Evolutionary conservation across 2,888 invertebrate species (phyloP).

Genomic region (Scaeva pyrastri): DNA sequence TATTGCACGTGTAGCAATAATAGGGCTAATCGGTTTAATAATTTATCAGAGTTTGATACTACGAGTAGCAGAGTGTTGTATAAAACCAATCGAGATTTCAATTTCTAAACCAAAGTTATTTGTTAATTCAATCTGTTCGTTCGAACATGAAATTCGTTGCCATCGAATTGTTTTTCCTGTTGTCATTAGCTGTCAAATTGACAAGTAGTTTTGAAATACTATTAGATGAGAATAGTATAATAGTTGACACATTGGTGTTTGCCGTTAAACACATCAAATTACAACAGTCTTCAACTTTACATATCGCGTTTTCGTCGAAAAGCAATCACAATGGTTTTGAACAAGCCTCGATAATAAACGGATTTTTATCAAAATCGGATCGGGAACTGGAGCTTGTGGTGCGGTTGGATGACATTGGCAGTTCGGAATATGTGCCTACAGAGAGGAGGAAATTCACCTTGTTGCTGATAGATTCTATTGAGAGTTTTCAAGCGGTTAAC

Average conservation of each 20-base stretch:
- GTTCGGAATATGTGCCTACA: not conserved
- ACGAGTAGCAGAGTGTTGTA: not conserved
- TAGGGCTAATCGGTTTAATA: too few species aligned
- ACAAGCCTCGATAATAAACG: slow-evolving; percentile 44
- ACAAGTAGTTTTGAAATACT: not conserved
- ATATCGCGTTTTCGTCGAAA: slow-evolving; percentile 47
- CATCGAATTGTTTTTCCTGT: slow-evolving; percentile 1
- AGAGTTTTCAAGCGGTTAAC: slow-evolving; percentile 12
- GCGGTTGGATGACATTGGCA: slow-evolving; percentile 37
- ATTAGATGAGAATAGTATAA: not conserved
- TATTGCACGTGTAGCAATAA: not conserved
- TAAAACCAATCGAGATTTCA: slow-evolving; percentile 12
- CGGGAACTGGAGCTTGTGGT: slow-evolving; percentile 1
- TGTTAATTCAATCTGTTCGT: not conserved
- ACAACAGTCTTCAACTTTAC: not conserved
- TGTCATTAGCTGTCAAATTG: not conserved
- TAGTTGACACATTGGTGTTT: slow-evolving; percentile 16
- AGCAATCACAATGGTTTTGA: slow-evolving; percentile 18
- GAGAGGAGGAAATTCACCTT: slow-evolving; percentile 35
- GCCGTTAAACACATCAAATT: slow-evolving; percentile 30
- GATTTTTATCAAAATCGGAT: slow-evolving; percentile 26
- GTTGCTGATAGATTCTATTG: slow-evolving; percentile 43
- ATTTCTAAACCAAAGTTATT: not conserved
- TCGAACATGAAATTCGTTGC: not conserved
- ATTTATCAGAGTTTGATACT: not conserved